phyloP scores from a whole-genome alignment of 2,888 invertebrate species.

The Tinea trinotella region DNA sequence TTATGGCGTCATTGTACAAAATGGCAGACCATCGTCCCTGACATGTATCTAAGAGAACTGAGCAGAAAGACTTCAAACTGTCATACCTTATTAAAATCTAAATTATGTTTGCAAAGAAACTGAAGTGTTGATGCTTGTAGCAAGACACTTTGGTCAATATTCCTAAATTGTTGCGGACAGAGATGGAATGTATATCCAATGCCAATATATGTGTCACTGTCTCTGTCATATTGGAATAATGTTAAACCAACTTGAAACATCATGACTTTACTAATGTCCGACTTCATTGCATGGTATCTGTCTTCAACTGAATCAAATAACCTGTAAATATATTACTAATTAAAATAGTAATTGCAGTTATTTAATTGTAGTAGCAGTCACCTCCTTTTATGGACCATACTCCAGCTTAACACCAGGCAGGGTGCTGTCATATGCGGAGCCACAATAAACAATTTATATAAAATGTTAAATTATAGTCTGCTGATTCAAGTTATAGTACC shows the following conservation, averaged over 20 bases:
- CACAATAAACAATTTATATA: not conserved
- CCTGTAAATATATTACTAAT: constrained; percentile 34
- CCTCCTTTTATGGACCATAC: too few relatives aligned
- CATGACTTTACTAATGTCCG: constrained; percentile 59
- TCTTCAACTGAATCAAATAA: constrained; percentile 54
- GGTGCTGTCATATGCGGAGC: too few relatives aligned
- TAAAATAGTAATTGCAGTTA: too few relatives aligned
- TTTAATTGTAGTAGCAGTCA: too few relatives aligned
- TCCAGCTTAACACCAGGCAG: too few relatives aligned
- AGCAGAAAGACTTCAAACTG: not conserved
- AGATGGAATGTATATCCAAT: constrained; percentile 79
- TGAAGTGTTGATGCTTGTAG: constrained; percentile 76
- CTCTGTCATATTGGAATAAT: constrained; percentile 72
- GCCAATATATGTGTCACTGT: constrained; percentile 72
- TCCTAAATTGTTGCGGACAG: constrained; percentile 75
- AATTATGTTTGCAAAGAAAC: constrained; percentile 75
- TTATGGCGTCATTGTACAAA: too few relatives aligned
- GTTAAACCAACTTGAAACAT: constrained; percentile 81
- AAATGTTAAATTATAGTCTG: not conserved
- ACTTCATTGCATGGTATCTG: constrained; percentile 48
- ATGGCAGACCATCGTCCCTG: too few relatives aligned
- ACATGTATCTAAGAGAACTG: too few relatives aligned
- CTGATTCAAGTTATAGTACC: too few relatives aligned
- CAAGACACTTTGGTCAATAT: constrained; percentile 72
- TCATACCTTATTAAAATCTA: constrained; percentile 84